phyloP scores from a whole-genome alignment of 1,140 invertebrate species.

The Campoletis sonorensis region DNA sequence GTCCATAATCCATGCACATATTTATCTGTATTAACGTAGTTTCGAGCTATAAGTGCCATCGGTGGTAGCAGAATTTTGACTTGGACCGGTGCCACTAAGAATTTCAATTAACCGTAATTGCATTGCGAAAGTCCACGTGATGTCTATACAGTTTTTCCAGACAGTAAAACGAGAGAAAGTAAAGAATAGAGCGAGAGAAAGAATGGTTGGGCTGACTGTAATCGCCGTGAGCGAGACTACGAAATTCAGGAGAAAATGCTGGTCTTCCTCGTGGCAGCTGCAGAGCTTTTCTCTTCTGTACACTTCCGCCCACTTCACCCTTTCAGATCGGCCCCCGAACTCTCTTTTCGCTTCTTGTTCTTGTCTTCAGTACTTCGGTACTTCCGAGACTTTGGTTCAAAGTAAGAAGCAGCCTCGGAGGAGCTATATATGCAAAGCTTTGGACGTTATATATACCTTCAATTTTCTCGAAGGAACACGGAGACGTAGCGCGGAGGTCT shows the following conservation, averaged over 20 bases:
- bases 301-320: conserved; percentile 28
- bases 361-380: conserved; percentile 3
- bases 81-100: conserved; percentile 68
- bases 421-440: background rate
- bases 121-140: conserved; percentile 56
- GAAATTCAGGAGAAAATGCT: conserved; percentile 48
- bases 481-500: conserved; percentile 43
- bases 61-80: background rate
- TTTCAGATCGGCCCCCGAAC: background rate
- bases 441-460: conserved; percentile 4
- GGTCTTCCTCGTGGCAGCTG: conserved; percentile 56
- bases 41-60: background rate
- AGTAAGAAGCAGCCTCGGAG: background rate
- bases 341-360: background rate
- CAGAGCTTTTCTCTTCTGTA: conserved; percentile 50
- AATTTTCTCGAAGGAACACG: conserved; percentile 28
- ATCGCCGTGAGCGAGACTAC: conserved; percentile 1
- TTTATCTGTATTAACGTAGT: conserved; percentile 3
- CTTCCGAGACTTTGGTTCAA: conserved; percentile 8
- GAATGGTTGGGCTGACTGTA: background rate
- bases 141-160: conserved; percentile 3
- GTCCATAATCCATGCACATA: background rate
- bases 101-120: conserved; percentile 75
- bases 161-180: background rate
- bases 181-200: background rate